Evolutionary conservation across 1,140 invertebrate species (phyloP).

Genomic region (Heterodera schachtii): DNA sequence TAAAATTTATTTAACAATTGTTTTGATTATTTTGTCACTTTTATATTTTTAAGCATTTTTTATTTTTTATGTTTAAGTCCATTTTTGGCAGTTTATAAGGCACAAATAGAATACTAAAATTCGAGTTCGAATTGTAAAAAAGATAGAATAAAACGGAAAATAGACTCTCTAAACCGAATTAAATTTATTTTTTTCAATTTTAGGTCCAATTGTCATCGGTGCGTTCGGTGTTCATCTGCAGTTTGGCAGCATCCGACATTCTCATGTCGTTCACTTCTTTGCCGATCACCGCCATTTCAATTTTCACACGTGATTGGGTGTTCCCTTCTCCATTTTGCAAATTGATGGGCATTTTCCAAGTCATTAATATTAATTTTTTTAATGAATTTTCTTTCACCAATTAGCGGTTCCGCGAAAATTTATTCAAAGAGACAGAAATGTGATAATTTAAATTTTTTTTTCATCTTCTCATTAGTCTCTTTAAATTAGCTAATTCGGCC

Average conservation of each 20-base stretch:
- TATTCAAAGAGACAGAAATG: too few species aligned
- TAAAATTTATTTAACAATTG: too few species aligned
- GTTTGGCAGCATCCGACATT: constrained; percentile 58
- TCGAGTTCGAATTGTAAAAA: too few species aligned
- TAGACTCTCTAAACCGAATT: too few species aligned
- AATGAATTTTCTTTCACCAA: neutral
- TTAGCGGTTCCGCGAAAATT: too few species aligned
- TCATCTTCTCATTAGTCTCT: too few species aligned
- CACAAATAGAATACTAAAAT: too few species aligned
- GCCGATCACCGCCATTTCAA: constrained; percentile 62
- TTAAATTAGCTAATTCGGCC: too few species aligned
- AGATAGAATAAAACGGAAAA: too few species aligned
- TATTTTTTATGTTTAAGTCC: neutral
- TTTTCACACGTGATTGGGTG: constrained; percentile 65
- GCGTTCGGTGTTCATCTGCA: constrained; percentile 63
- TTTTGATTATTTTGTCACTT: too few species aligned
- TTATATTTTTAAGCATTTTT: constrained; percentile 19
- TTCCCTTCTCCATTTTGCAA: constrained; percentile 63
- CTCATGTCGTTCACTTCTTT: constrained; percentile 61
- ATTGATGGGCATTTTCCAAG: constrained; percentile 64
- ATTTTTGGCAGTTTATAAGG: too few species aligned
- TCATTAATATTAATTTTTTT: constrained; percentile 30
- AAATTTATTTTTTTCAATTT: constrained; percentile 13
- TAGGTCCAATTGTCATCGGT: constrained; percentile 60
- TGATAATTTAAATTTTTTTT: too few species aligned